Conservation (phyloP, 2,888 invertebrate genomes). For the Leptinotarsa juncta region DNA sequence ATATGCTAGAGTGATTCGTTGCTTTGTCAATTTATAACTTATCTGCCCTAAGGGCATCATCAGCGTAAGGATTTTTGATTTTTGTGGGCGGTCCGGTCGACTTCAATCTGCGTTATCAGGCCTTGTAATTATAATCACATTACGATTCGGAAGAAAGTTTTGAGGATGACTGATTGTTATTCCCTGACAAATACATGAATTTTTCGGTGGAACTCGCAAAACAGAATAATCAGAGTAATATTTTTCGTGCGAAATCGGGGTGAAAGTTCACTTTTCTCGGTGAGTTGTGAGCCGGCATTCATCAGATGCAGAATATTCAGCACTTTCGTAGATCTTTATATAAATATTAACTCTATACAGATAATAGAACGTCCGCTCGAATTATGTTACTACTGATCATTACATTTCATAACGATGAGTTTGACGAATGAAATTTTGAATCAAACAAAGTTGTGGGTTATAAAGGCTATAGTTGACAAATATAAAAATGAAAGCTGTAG, state of each 20-base stretch:
- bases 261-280: too few relatives aligned
- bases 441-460: too few relatives aligned
- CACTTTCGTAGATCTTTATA: too few relatives aligned
- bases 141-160: conserved; percentile 54
- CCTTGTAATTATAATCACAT: conserved; percentile 65
- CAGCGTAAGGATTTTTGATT: conserved; percentile 64
- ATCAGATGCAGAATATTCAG: too few relatives aligned
- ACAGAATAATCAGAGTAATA: not conserved
- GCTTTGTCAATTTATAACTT: conserved; percentile 63
- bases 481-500: too few relatives aligned
- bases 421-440: too few relatives aligned
- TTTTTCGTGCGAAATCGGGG: not conserved
- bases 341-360: too few relatives aligned
- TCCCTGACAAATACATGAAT: conserved; percentile 2
- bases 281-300: too few relatives aligned
- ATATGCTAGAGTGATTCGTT: conserved; percentile 40
- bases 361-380: too few relatives aligned
- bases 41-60: conserved; percentile 61
- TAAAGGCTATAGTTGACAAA: too few relatives aligned
- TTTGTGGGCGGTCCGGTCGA: conserved; percentile 63
- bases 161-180: conserved; percentile 24
- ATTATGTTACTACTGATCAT: too few relatives aligned
- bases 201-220: not conserved
- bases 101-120: conserved; percentile 62
- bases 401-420: too few relatives aligned